These are phyloP conservation scores for Eucriotettix oculatus DNA, from an alignment of 2,888 invertebrate species.

Conservation along the genomic window DNA sequence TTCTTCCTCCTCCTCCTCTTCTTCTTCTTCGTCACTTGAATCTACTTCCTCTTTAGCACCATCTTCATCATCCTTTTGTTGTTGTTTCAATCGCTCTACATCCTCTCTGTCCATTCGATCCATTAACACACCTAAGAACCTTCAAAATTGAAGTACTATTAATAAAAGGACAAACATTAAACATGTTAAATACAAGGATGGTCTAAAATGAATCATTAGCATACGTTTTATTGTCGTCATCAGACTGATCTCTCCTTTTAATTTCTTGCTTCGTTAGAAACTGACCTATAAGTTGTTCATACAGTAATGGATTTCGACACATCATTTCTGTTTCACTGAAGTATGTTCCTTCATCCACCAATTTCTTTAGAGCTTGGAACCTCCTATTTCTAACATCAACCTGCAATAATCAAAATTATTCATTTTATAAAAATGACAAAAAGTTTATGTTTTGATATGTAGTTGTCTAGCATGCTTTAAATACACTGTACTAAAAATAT, in stretches of 20 bases:
- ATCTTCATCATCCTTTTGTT: constrained; percentile 30
- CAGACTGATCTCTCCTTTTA: constrained; percentile 34
- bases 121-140: constrained; percentile 58
- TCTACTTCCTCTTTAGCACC: constrained; percentile 4
- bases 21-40: not conserved
- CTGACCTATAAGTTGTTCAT: constrained; percentile 77
- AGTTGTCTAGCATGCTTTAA: too few relatives aligned
- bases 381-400: constrained; percentile 59
- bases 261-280: constrained; percentile 66
- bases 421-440: not conserved
- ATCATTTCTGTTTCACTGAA: constrained; percentile 91
- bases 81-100: constrained; percentile 40
- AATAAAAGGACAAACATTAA: not conserved
- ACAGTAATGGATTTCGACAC: constrained; percentile 74
- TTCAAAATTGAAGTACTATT: constrained; percentile 11
- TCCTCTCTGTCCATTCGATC: constrained; percentile 63
- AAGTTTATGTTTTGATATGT: not conserved
- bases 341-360: constrained; percentile 53
- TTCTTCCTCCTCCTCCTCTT: not conserved
- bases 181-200: not conserved
- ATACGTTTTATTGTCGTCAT: constrained; percentile 31
- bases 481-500: too few relatives aligned
- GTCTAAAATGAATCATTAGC: not conserved
- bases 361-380: constrained; percentile 59
- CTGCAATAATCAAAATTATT: constrained; percentile 14